Evolutionary conservation across 2,888 invertebrate species (phyloP), one percentile per base, ranked within the genome.

Genomic region (Xylophagus ater): DNA sequence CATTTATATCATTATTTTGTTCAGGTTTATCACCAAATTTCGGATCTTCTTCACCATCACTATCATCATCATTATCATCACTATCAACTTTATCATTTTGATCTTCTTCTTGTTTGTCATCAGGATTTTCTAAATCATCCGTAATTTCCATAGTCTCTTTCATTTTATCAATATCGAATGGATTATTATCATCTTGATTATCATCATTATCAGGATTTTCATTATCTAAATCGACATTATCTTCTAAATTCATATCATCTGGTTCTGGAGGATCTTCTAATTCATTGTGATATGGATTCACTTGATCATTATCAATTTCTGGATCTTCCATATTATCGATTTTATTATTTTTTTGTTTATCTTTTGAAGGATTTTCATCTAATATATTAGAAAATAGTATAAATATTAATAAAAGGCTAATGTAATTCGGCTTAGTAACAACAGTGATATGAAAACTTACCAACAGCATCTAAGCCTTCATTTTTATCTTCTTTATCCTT

Each of bases 201-300:
- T 68, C 60, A 13, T 59, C 55, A 9, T 53, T 53, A 5, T 77
- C 75, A 17, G 66, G 75, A 56, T 69, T 77, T 48, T 67, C 78
- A 19, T 77, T 83, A 53, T 90, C 88, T 13, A 88, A 64, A 48
- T 88, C 76, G 50, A 89, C 68, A 60, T 92, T 82, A 28, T 93
- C 89, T 0, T 90, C 89, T 43, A 93, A 63, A 54, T 93, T 89
- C 61, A 92, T 76, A 34, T 82, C 76, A 60, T 92, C 88, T 0
- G 88, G 81, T 55, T 90, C 87, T 1, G 82, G 81, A 9, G 79
- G 71, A 30, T 79, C 78, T 49, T 78, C 77, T 45, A 82, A 72
- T 37, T 86, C 77, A 25, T 86, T 85, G 55, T 88, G 85, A 55
- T 84, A 81, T 1, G 85, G 81, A 69, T 92, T 65, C 12, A 68